Evolutionary conservation across 2,888 invertebrate species (phyloP).

Genomic region (Formica aserva): DNA sequence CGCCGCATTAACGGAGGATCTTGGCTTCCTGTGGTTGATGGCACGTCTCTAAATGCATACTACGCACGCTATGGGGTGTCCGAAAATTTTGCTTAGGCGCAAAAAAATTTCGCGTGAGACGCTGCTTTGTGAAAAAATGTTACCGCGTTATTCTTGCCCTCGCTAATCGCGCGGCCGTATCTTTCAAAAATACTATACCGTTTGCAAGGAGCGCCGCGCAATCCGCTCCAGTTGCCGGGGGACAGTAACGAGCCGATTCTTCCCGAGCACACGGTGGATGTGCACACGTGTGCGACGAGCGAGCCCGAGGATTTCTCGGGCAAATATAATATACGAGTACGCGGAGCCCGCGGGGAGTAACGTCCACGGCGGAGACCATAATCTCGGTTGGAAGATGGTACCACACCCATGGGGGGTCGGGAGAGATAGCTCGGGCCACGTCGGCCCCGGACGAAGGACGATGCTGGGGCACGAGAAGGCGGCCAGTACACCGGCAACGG

Average conservation of each 20-base stretch:
- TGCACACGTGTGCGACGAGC: constrained; percentile 36
- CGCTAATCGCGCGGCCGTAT: constrained; percentile 7
- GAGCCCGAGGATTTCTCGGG: constrained; percentile 67
- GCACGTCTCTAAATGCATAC: constrained; percentile 40
- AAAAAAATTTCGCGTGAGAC: neutral
- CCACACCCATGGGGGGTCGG: constrained; percentile 80
- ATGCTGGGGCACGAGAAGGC: constrained; percentile 42
- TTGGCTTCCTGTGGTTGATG: constrained; percentile 43
- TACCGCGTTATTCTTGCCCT: neutral
- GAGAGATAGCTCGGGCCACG: constrained; percentile 49
- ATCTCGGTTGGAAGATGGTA: constrained; percentile 76
- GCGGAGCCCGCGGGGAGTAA: constrained; percentile 71
- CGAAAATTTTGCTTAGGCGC: constrained; percentile 1
- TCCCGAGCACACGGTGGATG: constrained; percentile 34
- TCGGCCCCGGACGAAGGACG: constrained; percentile 43
- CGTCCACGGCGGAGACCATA: constrained; percentile 71
- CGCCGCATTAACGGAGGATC: constrained; percentile 32
- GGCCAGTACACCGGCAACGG: constrained; percentile 21
- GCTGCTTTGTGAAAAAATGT: neutral
- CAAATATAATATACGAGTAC: constrained; percentile 76
- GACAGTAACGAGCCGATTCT: constrained; percentile 45
- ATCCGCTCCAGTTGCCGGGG: constrained; percentile 28
- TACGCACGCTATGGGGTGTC: constrained; percentile 44
- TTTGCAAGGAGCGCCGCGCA: neutral
- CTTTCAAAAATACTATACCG: constrained; percentile 13